Percentiles rank a stretch among this genome's conserved stretches.
Evolutionary conservation across 2,888 invertebrate genomes (phyloP).

Genomic region (Coelinius sp.): DNA sequence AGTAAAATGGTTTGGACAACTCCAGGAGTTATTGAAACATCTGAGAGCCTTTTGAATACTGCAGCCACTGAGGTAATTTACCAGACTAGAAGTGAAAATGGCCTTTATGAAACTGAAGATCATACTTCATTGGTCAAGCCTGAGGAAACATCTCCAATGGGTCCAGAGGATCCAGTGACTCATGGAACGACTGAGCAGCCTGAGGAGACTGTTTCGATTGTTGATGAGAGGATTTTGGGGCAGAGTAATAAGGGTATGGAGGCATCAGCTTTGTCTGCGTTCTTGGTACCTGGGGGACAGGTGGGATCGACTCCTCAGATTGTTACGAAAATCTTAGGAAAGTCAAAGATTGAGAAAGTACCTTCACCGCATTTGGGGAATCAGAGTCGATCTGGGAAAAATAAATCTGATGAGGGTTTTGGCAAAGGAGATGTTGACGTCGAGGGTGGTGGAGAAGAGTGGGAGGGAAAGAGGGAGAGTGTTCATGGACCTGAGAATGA

Average conservation of each 20-base stretch:
- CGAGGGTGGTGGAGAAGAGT: slow-evolving; percentile 49
- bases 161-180: slow-evolving; percentile 11
- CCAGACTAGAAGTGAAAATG: slow-evolving; percentile 1
- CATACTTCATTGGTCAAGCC: slow-evolving; percentile 34
- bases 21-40: slow-evolving; percentile 40
- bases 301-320: slow-evolving; percentile 70
- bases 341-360: slow-evolving; percentile 77
- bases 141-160: slow-evolving; percentile 35
- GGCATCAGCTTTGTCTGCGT: slow-evolving; percentile 75
- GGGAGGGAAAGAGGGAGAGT: slow-evolving; percentile 51
- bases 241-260: slow-evolving; percentile 67
- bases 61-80: slow-evolving; percentile 33
- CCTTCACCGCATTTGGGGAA: slow-evolving; percentile 66
- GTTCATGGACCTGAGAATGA: slow-evolving; percentile 73
- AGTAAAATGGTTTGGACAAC: slow-evolving; percentile 61
- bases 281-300: slow-evolving; percentile 76
- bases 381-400: slow-evolving; percentile 42
- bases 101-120: slow-evolving; percentile 17
- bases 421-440: background rate
- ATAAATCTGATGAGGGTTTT: slow-evolving; percentile 59
- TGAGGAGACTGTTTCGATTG: slow-evolving; percentile 14
- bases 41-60: slow-evolving; percentile 42
- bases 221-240: slow-evolving; percentile 31
- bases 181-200: slow-evolving; percentile 28
- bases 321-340: slow-evolving; percentile 70